A percentile compares a stretch with the other conserved stretches of the same genome.
Conservation (phyloP, 1,140 invertebrate species). For the Hyposmocoma kahamanoa region DNA sequence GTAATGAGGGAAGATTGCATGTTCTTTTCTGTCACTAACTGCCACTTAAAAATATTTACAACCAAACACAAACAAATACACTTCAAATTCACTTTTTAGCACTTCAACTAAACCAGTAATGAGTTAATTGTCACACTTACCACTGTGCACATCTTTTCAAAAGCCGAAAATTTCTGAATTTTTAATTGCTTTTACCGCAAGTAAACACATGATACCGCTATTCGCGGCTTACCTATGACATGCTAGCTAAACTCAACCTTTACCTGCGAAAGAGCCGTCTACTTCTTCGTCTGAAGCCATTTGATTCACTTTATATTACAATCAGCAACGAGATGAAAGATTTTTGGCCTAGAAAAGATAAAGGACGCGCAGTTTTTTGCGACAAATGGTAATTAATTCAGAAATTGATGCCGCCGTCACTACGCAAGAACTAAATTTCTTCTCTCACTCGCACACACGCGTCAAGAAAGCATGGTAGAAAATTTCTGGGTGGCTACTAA, state of each 20-base stretch:
- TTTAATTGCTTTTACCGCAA: constrained; percentile 73
- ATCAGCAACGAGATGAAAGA: constrained; percentile 42
- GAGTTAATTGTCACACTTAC: too few relatives aligned
- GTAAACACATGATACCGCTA: constrained; percentile 75
- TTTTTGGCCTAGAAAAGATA: constrained; percentile 63
- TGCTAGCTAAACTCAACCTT: constrained; percentile 72
- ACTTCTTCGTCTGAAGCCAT: constrained; percentile 88
- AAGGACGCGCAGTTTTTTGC: constrained; percentile 72
- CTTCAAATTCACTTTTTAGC: background rate
- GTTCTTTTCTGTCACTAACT: constrained; percentile 72
- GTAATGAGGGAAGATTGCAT: constrained; percentile 74
- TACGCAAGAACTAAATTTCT: constrained; percentile 49
- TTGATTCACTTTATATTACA: constrained; percentile 58
- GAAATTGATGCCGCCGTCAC: constrained; percentile 73
- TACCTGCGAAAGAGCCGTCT: constrained; percentile 85
- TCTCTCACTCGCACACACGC: constrained; percentile 39
- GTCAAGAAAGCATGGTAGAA: constrained; percentile 11
- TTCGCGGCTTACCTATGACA: constrained; percentile 73
- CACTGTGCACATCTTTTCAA: constrained; percentile 25
- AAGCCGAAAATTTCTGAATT: constrained; percentile 57
- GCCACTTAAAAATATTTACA: constrained; percentile 72
- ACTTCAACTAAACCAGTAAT: too few relatives aligned
- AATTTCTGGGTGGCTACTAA: constrained; percentile 2
- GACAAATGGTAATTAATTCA: constrained; percentile 74
- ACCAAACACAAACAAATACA: constrained; percentile 51